Percentiles rank a stretch among this genome's conserved stretches.
Evolutionary conservation across 53 echinoderm and acorn worm species (phyloP).

Genomic region (Holothuria leucospilota): DNA sequence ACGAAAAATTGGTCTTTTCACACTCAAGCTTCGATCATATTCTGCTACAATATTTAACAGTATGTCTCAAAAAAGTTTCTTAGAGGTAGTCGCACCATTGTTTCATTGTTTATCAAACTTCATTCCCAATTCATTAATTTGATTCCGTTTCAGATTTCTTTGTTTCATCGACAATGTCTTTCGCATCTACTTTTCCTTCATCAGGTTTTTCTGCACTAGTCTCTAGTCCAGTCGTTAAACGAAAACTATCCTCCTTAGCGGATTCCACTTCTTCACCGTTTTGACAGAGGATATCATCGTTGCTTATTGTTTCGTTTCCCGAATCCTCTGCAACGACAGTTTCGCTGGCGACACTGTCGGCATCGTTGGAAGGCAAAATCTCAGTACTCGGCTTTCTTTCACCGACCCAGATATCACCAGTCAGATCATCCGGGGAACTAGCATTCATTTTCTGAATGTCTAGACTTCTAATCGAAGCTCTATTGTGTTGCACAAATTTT

Average conservation of each 20-base stretch:
- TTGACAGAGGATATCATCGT: constrained; percentile 9
- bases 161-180: too few species aligned
- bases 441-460: background rate
- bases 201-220: too few species aligned
- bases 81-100: too few species aligned
- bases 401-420: constrained; percentile 36
- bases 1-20: too few species aligned
- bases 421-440: background rate
- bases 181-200: too few species aligned
- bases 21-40: too few species aligned
- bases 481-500: background rate
- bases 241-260: background rate
- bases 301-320: constrained; percentile 35
- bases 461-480: constrained; percentile 9
- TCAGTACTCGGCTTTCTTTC: background rate
- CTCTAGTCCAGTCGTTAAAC: too few species aligned
- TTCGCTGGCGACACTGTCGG: constrained; percentile 20
- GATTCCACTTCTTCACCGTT: constrained; percentile 14
- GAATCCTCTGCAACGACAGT: constrained; percentile 12
- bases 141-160: too few species aligned
- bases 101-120: too few species aligned
- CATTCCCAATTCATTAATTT: too few species aligned
- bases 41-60: too few species aligned
- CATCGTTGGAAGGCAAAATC: background rate
- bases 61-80: too few species aligned